These are phyloP conservation scores for Liparis tanakae DNA, from an alignment of 2,797 vertebrate genomes.

Conservation along the genomic window DNA sequence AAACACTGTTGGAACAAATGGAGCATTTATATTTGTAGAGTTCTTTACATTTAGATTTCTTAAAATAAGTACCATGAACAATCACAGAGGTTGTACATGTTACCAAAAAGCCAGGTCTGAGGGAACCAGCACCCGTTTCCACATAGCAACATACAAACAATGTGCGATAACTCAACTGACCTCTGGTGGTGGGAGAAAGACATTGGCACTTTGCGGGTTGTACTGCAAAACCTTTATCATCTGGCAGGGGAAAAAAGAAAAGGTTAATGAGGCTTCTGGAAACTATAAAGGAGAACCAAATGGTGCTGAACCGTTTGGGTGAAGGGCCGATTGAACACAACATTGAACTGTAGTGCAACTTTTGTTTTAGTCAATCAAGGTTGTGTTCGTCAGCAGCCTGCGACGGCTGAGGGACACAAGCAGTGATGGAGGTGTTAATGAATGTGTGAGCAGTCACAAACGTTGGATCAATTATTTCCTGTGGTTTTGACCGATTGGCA, in stretches of 20 bases:
- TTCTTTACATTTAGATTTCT: conserved; percentile 13
- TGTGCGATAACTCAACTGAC: conserved; percentile 78
- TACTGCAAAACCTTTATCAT: conserved; percentile 89
- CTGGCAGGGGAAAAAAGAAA: conserved; percentile 78
- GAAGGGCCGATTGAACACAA: conserved; percentile 16
- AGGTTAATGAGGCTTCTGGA: conserved; percentile 68
- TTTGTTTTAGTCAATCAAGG: conserved; percentile 11
- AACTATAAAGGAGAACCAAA: conserved; percentile 55
- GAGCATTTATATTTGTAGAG: not conserved
- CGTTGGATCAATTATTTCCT: not conserved
- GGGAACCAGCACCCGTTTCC: conserved; percentile 43
- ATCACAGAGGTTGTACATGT: conserved; percentile 28
- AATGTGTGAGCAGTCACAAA: conserved; percentile 15
- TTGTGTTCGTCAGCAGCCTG: not conserved
- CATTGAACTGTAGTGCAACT: conserved; percentile 23
- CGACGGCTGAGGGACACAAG: not conserved
- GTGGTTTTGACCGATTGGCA: conserved; percentile 5
- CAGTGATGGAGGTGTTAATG: not conserved
- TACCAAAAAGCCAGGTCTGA: conserved; percentile 40
- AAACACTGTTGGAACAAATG: conserved; percentile 3
- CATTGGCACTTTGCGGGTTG: conserved; percentile 83
- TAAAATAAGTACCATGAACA: conserved; percentile 12
- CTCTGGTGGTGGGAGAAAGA: conserved; percentile 86
- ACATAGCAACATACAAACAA: conserved; percentile 70
- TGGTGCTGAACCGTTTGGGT: conserved; percentile 29